Percentiles rank a stretch among this genome's conserved stretches.
phyloP scores from a whole-genome alignment of 2,797 vertebrate genomes.

The Oophaga sylvatica region DNA sequence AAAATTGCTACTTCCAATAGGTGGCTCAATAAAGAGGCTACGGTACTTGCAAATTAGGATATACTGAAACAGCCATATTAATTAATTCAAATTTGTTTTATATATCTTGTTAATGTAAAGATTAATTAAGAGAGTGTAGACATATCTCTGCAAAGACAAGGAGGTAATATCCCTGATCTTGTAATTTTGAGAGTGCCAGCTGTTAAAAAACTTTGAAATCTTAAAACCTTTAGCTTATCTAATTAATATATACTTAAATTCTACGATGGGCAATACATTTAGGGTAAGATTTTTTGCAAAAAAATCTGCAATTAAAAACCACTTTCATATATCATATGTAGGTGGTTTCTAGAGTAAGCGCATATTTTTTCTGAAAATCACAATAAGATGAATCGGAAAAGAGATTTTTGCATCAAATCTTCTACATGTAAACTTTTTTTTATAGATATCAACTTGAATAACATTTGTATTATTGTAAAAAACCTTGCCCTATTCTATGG shows the following conservation, averaged over 20 bases:
- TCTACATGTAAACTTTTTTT: background rate
- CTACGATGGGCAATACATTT: background rate
- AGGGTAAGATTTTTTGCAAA: background rate
- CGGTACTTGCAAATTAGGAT: too few species aligned
- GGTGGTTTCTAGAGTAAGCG: background rate
- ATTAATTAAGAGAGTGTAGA: too few species aligned
- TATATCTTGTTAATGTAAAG: too few species aligned
- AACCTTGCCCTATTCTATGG: background rate
- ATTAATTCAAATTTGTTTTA: too few species aligned
- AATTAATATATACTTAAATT: background rate
- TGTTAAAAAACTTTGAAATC: too few species aligned
- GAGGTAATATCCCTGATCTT: background rate
- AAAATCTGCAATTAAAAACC: background rate
- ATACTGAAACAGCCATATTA: too few species aligned
- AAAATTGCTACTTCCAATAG: too few species aligned
- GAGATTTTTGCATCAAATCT: background rate
- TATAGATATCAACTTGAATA: background rate
- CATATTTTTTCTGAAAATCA: background rate
- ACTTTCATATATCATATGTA: too few species aligned
- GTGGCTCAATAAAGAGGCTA: too few species aligned
- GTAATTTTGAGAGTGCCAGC: background rate
- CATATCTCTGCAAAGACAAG: background rate
- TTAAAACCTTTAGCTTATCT: background rate
- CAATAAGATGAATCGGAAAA: background rate
- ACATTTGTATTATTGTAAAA: background rate